Conservation (phyloP, 1,140 invertebrate genomes). For the Ditylenchus dipsaci region DNA sequence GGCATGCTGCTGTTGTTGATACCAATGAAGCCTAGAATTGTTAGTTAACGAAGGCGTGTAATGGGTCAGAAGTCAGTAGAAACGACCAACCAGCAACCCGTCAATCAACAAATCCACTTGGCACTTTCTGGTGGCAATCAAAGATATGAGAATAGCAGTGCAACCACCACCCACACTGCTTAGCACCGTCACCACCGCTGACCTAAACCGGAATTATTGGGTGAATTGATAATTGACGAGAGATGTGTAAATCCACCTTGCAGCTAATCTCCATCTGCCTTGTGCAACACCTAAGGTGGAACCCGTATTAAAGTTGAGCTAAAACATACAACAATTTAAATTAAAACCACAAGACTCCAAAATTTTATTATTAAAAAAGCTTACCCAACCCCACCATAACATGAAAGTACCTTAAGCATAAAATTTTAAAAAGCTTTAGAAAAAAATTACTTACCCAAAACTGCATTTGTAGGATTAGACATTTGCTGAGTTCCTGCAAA, state of each 20-base stretch:
- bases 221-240: too few relatives aligned
- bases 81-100: slow-evolving; percentile 34
- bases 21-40: slow-evolving; percentile 49
- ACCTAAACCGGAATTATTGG: slow-evolving; percentile 58
- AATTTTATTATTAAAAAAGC: background rate
- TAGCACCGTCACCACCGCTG: slow-evolving; percentile 81
- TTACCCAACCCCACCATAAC: slow-evolving; percentile 72
- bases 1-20: slow-evolving; percentile 55
- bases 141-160: slow-evolving; percentile 69
- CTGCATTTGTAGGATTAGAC: slow-evolving; percentile 81
- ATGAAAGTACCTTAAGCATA: slow-evolving; percentile 71
- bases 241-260: slow-evolving; percentile 60
- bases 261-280: slow-evolving; percentile 78
- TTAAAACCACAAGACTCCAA: too few relatives aligned
- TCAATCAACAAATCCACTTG: slow-evolving; percentile 58
- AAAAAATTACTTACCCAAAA: slow-evolving; percentile 65
- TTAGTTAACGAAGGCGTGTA: too few relatives aligned
- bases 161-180: slow-evolving; percentile 80
- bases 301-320: slow-evolving; percentile 81
- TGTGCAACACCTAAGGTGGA: slow-evolving; percentile 67
- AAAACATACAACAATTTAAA: background rate
- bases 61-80: too few relatives aligned
- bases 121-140: slow-evolving; percentile 45
- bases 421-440: background rate
- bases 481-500: slow-evolving; percentile 55